Percentiles rank a stretch among this genome's conserved stretches.
These are phyloP conservation scores for Pogonocichla stellata DNA, from an alignment of 2,113 vertebrate species.

Conservation along the genomic window DNA sequence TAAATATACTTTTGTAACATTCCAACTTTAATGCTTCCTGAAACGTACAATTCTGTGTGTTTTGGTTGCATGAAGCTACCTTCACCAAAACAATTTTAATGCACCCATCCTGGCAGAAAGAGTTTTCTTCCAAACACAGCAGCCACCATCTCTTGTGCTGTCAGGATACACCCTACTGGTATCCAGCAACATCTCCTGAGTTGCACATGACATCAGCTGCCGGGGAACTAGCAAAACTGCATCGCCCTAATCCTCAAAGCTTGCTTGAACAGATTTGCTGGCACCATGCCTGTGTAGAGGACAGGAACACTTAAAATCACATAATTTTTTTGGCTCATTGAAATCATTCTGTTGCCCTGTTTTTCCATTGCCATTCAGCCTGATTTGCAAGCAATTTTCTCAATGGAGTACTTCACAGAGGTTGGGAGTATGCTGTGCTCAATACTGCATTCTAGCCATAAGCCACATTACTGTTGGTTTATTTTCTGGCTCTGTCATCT, in stretches of 20 bases:
- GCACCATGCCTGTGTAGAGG: constrained; percentile 39
- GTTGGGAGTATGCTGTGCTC: constrained; percentile 38
- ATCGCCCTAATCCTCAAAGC: constrained; percentile 23
- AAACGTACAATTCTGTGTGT: neutral
- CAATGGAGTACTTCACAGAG: constrained; percentile 71
- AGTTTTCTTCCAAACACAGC: neutral
- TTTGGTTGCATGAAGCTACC: neutral
- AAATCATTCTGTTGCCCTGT: constrained; percentile 63
- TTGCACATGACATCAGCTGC: neutral
- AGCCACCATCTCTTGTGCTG: neutral
- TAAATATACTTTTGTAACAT: neutral
- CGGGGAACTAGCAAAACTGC: constrained; percentile 2
- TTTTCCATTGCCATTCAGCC: constrained; percentile 70
- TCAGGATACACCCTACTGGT: neutral
- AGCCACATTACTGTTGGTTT: constrained; percentile 35
- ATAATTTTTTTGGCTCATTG: constrained; percentile 74
- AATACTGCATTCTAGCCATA: constrained; percentile 37
- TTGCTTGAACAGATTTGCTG: constrained; percentile 62
- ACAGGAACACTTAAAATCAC: constrained; percentile 67
- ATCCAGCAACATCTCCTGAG: neutral
- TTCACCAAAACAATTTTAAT: neutral
- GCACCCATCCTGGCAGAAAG: neutral
- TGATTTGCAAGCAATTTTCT: constrained; percentile 75
- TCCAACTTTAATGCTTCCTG: neutral
- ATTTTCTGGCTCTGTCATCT: constrained; percentile 49